phyloP scores from a whole-genome alignment of 2,888 invertebrate genomes.

The Unio pictorum region DNA sequence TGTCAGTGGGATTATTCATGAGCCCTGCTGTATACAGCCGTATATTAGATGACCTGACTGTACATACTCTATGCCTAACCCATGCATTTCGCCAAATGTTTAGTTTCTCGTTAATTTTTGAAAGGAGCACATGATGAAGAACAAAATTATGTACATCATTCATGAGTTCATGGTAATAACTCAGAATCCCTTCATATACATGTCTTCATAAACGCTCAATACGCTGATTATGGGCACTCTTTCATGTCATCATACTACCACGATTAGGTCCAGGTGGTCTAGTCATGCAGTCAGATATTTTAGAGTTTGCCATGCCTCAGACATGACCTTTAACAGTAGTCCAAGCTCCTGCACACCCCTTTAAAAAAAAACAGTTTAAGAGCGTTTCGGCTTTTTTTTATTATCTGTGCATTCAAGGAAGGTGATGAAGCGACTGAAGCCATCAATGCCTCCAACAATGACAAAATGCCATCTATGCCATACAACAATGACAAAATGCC shows the following conservation, averaged over 20 bases:
- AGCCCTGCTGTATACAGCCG: too few species aligned
- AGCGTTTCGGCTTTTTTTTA: constrained; percentile 19
- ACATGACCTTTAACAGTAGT: constrained; percentile 1
- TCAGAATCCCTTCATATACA: constrained; percentile 18
- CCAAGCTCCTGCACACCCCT: constrained; percentile 3
- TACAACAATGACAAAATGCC: too few species aligned
- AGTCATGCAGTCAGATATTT: constrained; percentile 20
- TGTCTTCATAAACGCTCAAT: too few species aligned
- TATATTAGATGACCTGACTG: too few species aligned
- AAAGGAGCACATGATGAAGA: too few species aligned
- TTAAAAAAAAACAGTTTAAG: constrained; percentile 10
- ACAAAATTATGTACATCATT: too few species aligned
- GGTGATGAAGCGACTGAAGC: constrained; percentile 14
- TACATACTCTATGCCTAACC: too few species aligned
- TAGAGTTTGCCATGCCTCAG: constrained; percentile 20
- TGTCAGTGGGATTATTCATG: too few species aligned
- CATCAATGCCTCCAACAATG: constrained; percentile 23
- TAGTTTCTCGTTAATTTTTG: too few species aligned
- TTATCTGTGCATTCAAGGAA: too few species aligned
- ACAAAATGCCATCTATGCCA: too few species aligned
- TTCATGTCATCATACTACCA: constrained; percentile 20
- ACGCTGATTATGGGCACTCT: constrained; percentile 9
- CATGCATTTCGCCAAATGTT: too few species aligned
- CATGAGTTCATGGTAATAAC: constrained; percentile 1
- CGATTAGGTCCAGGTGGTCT: constrained; percentile 5